phyloP scores from a whole-genome alignment of 2,113 vertebrate genomes.

The Leptocoma aspasia region DNA sequence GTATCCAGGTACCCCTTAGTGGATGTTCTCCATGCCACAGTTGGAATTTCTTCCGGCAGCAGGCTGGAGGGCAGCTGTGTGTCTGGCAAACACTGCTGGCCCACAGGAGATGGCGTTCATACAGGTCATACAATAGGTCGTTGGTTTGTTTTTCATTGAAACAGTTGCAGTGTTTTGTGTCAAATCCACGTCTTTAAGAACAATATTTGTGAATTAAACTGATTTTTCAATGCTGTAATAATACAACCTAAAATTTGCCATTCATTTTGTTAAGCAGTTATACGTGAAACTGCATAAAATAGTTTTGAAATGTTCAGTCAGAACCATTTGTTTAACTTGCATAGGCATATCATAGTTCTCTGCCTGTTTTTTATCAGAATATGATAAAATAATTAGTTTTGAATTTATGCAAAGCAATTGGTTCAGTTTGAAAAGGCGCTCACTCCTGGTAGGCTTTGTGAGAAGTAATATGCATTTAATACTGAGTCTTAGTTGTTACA shows the following conservation, averaged over 20 bases:
- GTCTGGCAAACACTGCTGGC: conserved; percentile 70
- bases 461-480: background rate
- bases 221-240: background rate
- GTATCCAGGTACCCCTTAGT: conserved; percentile 63
- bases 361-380: background rate
- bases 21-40: conserved; percentile 69
- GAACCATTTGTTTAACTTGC: background rate
- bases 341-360: background rate
- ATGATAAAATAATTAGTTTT: background rate
- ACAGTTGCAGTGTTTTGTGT: background rate
- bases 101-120: conserved; percentile 66
- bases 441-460: background rate
- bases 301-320: background rate
- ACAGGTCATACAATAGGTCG: conserved; percentile 39
- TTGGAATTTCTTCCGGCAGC: conserved; percentile 76
- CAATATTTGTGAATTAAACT: background rate
- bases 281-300: background rate
- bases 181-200: background rate
- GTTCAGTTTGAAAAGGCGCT: background rate
- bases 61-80: conserved; percentile 70
- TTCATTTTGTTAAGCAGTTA: background rate
- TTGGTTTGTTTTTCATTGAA: background rate
- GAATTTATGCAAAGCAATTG: background rate
- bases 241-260: background rate
- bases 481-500: background rate